Percentiles rank a stretch among this genome's conserved stretches.
phyloP scores from a whole-genome alignment of 2,797 vertebrate species.

The Aythya fuligula region DNA sequence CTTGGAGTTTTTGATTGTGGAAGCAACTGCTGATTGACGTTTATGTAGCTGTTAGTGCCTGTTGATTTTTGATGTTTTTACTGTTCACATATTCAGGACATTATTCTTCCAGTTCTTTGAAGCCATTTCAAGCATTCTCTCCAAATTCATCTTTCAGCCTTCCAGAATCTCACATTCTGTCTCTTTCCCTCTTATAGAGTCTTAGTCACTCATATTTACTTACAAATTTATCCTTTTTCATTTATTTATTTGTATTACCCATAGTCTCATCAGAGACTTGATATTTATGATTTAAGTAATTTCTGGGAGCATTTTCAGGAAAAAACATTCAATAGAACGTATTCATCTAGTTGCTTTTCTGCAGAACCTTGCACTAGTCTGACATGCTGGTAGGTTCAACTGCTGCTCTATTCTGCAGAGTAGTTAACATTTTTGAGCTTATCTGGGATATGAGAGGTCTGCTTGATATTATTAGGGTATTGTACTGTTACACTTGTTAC shows the following conservation, averaged over 20 bases:
- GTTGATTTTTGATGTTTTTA: background rate
- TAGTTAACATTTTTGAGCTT: background rate
- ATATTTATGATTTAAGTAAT: background rate
- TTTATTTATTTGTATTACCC: background rate
- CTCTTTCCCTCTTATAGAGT: background rate
- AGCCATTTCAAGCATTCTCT: background rate
- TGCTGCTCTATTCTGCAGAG: background rate
- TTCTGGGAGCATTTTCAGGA: background rate
- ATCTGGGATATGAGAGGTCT: background rate
- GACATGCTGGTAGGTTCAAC: background rate
- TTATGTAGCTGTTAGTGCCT: background rate
- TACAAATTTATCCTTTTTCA: background rate
- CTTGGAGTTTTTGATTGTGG: background rate
- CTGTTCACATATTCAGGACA: background rate
- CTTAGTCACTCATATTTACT: background rate
- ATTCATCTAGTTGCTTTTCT: background rate
- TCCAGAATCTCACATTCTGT: background rate
- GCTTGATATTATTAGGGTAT: background rate
- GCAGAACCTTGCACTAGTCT: background rate
- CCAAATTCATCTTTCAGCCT: background rate
- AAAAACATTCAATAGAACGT: background rate
- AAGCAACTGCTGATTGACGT: background rate
- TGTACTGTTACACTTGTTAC: background rate
- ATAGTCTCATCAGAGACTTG: background rate
- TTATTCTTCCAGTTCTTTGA: background rate